phyloP scores from a whole-genome alignment of 2,797 vertebrate species.

The Sternarchorhynchus goeldii region DNA sequence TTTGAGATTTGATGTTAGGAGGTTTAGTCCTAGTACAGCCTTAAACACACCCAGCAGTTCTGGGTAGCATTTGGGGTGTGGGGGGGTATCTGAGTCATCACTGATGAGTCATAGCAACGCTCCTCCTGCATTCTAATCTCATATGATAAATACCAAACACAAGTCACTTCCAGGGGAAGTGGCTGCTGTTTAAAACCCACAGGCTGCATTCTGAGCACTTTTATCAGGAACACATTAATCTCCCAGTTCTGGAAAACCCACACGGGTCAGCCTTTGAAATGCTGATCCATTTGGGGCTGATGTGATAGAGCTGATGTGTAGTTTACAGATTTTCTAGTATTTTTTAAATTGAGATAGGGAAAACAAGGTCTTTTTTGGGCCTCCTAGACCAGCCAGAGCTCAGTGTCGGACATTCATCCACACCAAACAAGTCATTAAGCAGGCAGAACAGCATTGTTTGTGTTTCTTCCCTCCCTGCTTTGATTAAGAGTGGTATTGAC shows the following conservation, averaged over 20 bases:
- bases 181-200: slow-evolving; percentile 9
- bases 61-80: slow-evolving; percentile 25
- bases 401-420: slow-evolving; percentile 13
- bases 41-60: slow-evolving; percentile 16
- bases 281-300: not conserved
- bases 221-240: slow-evolving; percentile 23
- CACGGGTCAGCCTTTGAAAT: not conserved
- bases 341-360: not conserved
- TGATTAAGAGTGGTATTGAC: slow-evolving; percentile 47
- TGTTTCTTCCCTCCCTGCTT: slow-evolving; percentile 41
- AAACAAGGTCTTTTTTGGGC: not conserved
- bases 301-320: not conserved
- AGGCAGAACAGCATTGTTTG: slow-evolving; percentile 13
- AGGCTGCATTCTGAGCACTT: not conserved
- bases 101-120: slow-evolving; percentile 52
- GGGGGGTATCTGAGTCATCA: slow-evolving; percentile 47
- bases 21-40: slow-evolving; percentile 7
- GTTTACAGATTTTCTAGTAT: not conserved
- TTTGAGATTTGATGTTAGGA: not conserved
- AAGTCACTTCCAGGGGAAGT: slow-evolving; percentile 56
- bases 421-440: slow-evolving; percentile 27
- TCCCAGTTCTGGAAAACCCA: not conserved
- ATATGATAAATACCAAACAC: slow-evolving; percentile 52
- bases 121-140: slow-evolving; percentile 41
- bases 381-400: slow-evolving; percentile 15